Evolutionary conservation across 2,888 invertebrate species (phyloP).

Genomic region (Proisotoma minuta): DNA sequence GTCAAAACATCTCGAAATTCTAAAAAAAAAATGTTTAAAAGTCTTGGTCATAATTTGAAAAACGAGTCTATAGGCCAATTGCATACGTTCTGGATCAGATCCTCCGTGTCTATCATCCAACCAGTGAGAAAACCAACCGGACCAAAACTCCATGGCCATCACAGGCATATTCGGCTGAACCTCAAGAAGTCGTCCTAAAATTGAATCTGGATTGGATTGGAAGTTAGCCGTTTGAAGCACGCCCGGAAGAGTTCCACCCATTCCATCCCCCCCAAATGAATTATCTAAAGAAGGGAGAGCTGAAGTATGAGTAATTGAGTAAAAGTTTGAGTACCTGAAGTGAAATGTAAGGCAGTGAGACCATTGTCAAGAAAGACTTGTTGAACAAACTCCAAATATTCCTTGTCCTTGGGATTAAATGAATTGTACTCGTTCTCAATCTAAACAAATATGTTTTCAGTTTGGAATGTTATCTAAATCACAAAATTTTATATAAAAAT

Average conservation of each 20-base stretch:
- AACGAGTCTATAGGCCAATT: too few species aligned
- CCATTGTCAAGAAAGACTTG: constrained; percentile 50
- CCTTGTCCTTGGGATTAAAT: constrained; percentile 45
- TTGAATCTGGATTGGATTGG: constrained; percentile 51
- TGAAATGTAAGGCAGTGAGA: constrained; percentile 55
- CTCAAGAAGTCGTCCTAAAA: constrained; percentile 52
- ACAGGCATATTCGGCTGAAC: constrained; percentile 55
- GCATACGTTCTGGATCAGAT: constrained; percentile 2
- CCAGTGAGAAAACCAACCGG: constrained; percentile 63
- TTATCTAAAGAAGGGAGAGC: too few species aligned
- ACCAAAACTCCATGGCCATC: constrained; percentile 61
- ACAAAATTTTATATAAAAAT: background rate
- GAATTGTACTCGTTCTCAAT: constrained; percentile 57
- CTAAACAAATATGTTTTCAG: constrained; percentile 37
- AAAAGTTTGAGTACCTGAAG: too few species aligned
- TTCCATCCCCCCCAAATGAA: constrained; percentile 29
- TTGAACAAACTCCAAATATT: constrained; percentile 47
- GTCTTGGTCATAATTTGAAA: constrained; percentile 1
- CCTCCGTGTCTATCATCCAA: constrained; percentile 47
- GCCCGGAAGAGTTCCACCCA: constrained; percentile 51
- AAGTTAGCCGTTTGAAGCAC: constrained; percentile 59
- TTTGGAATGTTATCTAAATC: background rate
- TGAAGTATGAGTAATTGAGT: too few species aligned
- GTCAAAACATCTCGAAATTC: constrained; percentile 42
- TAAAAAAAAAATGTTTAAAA: constrained; percentile 15